Conservation (phyloP, 2,113 vertebrate species). For the Ceuthmochares aereus region DNA sequence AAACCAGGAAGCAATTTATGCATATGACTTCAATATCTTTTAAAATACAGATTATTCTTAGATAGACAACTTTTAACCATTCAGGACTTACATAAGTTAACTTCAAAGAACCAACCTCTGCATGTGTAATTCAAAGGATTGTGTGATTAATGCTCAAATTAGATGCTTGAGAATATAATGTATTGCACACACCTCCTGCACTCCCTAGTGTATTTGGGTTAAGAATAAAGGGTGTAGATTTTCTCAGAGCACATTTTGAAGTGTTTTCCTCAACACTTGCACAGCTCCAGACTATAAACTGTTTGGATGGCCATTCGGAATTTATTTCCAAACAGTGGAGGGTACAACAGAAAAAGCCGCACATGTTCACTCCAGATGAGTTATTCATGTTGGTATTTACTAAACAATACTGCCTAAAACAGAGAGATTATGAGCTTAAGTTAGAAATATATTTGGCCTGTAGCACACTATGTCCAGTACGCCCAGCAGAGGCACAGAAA, state of each 20-base stretch:
- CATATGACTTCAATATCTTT: neutral
- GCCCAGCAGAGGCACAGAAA: neutral
- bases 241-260: neutral
- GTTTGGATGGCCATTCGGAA: constrained; percentile 5
- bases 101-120: neutral
- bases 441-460: constrained; percentile 22
- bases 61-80: neutral
- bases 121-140: neutral
- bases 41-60: neutral
- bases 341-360: neutral
- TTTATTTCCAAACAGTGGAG: neutral
- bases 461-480: neutral
- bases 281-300: constrained; percentile 21
- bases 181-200: neutral
- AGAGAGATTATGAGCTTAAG: constrained; percentile 6
- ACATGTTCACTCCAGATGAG: neutral
- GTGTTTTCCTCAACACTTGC: constrained; percentile 10
- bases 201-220: neutral
- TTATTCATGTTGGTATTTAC: constrained; percentile 8
- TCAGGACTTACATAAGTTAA: neutral
- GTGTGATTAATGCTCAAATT: neutral
- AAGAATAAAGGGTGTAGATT: neutral
- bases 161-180: neutral
- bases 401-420: neutral
- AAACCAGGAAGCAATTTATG: neutral